Base-by-base conservation (phyloP, 2,113 vertebrate species). In the Passer domesticus region DNA sequence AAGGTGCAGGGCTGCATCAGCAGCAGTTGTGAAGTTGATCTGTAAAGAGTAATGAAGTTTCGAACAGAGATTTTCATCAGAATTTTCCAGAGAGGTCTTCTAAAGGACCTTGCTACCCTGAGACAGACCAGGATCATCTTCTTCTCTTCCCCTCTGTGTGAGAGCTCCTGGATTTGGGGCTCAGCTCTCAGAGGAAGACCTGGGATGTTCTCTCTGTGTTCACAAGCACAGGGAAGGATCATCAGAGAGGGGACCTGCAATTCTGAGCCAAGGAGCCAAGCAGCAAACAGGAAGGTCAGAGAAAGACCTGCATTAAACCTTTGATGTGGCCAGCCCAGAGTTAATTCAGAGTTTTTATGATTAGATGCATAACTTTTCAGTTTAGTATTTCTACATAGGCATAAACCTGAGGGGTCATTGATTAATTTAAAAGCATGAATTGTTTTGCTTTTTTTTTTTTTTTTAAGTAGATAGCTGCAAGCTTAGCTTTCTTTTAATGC, bases 401-500 rank as follows among this genome's bases (percentile, higher is more conserved):
- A 84, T 59, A 68, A 72, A 90, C 39, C 30, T 43, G 14, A 75
- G 39, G 21, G 56, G 69, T 74, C 89, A 96, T 44, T 20, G 59
- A 67, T 90, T 90, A 64, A 60, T 80, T 88, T 91, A 88, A 93
- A 92, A 86, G 35, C 28, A 46, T 28, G 2, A 3, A 4, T 28
- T 21, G 21, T 37, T 56, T 21, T 19, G 7, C 9, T 13, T 15
- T 23, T 70, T 52, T 44, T 60, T 31, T 46, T 24, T 78, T 50
- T 79, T 78, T 33, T 19, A 52, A 85, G 30, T 56, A 68, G 52
- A 56, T 78, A 83, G 52, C 63, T 92, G 68, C 82, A 92, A 94
- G 46, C 72, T 83, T 86, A 83, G 67, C 72, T 92, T 87, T 92
- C 56, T 87, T 93, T 82, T 85, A 85, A 93, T 95, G 92, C 68